Conservation (phyloP, 2,888 invertebrate species). For the Gymnocheta viridis region DNA sequence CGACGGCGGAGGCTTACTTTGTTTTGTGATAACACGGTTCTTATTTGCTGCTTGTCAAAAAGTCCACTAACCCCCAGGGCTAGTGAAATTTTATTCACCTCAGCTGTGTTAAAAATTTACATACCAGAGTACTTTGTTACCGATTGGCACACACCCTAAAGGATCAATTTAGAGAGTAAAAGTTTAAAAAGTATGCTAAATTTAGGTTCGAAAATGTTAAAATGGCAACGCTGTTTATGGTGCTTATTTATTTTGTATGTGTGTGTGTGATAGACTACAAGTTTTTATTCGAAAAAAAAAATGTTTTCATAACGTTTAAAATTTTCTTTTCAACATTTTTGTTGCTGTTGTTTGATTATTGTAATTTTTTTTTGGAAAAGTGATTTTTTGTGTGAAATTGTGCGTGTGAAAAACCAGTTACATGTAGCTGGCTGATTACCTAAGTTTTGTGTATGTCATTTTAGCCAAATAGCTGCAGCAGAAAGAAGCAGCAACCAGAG, state of each 20-base stretch:
- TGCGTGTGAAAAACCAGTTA: slow-evolving; percentile 67
- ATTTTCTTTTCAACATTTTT: slow-evolving; percentile 38
- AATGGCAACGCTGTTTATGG: background rate
- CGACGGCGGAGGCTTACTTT: no score
- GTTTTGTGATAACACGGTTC: no score
- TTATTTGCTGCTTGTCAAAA: no score
- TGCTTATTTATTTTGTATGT: slow-evolving; percentile 7
- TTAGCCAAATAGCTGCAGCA: slow-evolving; percentile 18
- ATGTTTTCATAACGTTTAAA: slow-evolving; percentile 7
- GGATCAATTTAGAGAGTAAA: no score
- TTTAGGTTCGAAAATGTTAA: no score
- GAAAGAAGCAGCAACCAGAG: background rate
- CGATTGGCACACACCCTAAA: no score
- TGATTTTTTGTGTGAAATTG: slow-evolving; percentile 61
- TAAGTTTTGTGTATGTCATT: slow-evolving; percentile 60
- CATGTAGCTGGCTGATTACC: slow-evolving; percentile 58
- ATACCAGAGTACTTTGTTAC: no score
- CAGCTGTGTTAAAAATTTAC: no score
- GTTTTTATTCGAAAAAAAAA: slow-evolving; percentile 17
- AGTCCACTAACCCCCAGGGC: no score
- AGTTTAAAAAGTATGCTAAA: no score
- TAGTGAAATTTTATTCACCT: no score
- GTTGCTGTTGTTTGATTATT: slow-evolving; percentile 5
- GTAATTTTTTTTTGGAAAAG: slow-evolving; percentile 43
- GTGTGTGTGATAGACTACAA: slow-evolving; percentile 4